Conservation (phyloP, 2,888 invertebrate genomes). For the Heliconius ethilla region DNA sequence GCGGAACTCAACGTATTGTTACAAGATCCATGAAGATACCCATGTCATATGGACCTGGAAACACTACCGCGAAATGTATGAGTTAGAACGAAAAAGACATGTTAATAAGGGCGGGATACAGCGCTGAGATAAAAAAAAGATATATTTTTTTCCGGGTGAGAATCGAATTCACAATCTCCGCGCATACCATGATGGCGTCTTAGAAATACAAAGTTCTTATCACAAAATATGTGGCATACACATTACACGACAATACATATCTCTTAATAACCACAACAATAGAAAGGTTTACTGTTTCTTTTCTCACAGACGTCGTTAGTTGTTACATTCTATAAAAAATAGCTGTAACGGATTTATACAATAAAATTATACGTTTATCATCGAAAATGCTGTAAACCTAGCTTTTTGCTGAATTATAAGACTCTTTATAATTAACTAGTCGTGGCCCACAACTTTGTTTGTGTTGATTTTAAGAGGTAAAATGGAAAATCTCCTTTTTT, state of each 20-base stretch:
- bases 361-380: constrained; percentile 23
- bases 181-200: neutral
- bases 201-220: neutral
- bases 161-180: neutral
- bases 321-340: constrained; percentile 5
- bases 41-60: too few species aligned
- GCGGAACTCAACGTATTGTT: too few species aligned
- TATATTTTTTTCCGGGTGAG: neutral
- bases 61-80: too few species aligned
- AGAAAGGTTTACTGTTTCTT: neutral
- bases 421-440: neutral
- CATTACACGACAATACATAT: neutral
- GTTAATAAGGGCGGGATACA: too few species aligned
- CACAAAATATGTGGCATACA: neutral
- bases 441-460: too few species aligned
- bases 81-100: too few species aligned
- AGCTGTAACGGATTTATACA: constrained; percentile 16
- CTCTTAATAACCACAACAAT: constrained; percentile 6
- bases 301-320: constrained; percentile 16
- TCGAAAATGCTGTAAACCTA: constrained; percentile 7
- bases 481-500: too few species aligned
- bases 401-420: neutral
- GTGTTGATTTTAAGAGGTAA: too few species aligned
- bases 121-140: too few species aligned
- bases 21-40: too few species aligned